Conservation (phyloP, 2,797 vertebrate species). For the Pogonophryne albipinna region DNA sequence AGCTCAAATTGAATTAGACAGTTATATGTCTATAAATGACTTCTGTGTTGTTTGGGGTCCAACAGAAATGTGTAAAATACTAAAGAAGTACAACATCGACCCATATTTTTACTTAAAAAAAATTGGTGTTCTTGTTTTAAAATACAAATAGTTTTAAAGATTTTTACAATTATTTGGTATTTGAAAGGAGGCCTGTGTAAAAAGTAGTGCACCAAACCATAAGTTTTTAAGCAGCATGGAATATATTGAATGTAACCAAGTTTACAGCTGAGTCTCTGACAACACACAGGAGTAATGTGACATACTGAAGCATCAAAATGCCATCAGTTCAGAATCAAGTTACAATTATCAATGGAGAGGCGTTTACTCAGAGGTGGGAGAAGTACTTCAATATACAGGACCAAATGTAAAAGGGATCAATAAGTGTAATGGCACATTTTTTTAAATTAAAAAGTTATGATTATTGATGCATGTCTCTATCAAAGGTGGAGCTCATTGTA, state of each 20-base stretch:
- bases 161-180: not conserved
- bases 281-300: not conserved
- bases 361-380: too few relatives aligned
- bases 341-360: too few relatives aligned
- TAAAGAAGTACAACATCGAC: not conserved
- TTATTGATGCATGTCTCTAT: too few relatives aligned
- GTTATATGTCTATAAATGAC: not conserved
- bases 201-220: not conserved
- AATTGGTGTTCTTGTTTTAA: too few relatives aligned
- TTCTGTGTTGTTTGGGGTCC: not conserved
- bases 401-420: too few relatives aligned
- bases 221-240: not conserved
- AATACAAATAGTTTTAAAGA: too few relatives aligned
- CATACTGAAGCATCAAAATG: not conserved
- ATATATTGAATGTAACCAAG: not conserved
- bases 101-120: not conserved
- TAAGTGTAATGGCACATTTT: too few relatives aligned
- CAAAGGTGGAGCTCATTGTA: too few relatives aligned
- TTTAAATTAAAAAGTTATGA: too few relatives aligned
- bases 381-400: too few relatives aligned
- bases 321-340: not conserved
- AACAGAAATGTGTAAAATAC: not conserved
- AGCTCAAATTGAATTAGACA: too few relatives aligned
- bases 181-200: not conserved
- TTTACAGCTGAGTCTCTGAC: not conserved